phyloP scores from a whole-genome alignment of 2,888 invertebrate genomes.

The Chloromyia formosa region DNA sequence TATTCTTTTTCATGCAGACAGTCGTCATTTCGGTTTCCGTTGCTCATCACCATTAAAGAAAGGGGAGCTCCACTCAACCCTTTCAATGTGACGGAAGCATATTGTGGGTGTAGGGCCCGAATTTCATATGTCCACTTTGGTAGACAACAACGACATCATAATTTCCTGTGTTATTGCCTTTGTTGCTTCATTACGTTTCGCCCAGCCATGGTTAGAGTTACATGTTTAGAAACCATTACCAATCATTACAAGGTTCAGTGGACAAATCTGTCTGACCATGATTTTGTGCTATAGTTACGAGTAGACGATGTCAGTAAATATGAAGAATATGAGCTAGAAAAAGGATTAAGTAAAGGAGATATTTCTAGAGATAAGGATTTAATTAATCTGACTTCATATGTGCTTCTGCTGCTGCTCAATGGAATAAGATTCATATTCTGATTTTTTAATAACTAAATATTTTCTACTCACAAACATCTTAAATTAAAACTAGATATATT shows the following conservation, averaged over 20 bases:
- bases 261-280: neutral
- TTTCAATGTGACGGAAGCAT: neutral
- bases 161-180: slow-evolving; percentile 5
- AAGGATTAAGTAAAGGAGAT: no score
- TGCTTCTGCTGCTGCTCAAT: no score
- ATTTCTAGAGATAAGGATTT: no score
- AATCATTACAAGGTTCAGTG: slow-evolving; percentile 10
- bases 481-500: no score
- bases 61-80: neutral
- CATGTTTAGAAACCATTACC: slow-evolving; percentile 27
- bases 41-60: neutral
- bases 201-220: neutral
- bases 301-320: no score
- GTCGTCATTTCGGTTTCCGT: neutral
- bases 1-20: neutral
- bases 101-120: neutral
- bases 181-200: neutral
- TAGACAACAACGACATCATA: neutral
- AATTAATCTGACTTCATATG: no score
- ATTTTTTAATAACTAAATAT: no score
- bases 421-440: no score
- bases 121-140: slow-evolving; percentile 4
- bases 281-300: no score
- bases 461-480: no score
- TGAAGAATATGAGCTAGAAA: no score